Conservation (phyloP, 2,797 vertebrate genomes). For the Sebastes hopkinsi region DNA sequence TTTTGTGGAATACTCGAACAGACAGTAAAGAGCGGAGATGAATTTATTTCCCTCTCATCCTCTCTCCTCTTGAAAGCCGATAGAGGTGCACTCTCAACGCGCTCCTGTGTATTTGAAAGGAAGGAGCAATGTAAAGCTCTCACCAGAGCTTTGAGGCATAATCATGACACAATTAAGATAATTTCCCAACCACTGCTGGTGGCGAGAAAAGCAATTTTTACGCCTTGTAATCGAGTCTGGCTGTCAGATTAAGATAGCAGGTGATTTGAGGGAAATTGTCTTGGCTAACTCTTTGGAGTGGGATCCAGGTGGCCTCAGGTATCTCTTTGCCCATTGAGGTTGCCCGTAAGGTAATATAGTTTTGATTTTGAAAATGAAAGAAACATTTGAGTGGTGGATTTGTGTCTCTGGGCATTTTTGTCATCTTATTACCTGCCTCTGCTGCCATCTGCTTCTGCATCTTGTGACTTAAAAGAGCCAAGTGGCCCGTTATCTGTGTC, state of each 20-base stretch:
- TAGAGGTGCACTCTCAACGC: constrained; percentile 37
- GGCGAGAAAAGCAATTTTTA: constrained; percentile 89
- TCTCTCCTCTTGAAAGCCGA: constrained; percentile 44
- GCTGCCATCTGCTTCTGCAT: constrained; percentile 71
- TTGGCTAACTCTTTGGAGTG: constrained; percentile 82
- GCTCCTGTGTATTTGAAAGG: constrained; percentile 60
- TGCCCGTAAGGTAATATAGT: constrained; percentile 73
- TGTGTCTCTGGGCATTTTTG: constrained; percentile 79
- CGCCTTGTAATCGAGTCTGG: constrained; percentile 85
- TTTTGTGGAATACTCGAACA: constrained; percentile 38
- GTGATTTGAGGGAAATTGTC: constrained; percentile 87
- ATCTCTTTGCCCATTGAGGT: constrained; percentile 69
- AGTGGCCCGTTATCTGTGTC: constrained; percentile 60
- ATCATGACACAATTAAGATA: constrained; percentile 91
- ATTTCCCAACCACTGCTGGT: constrained; percentile 86
- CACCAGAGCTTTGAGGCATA: constrained; percentile 84
- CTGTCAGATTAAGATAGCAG: constrained; percentile 91
- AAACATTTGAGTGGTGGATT: constrained; percentile 76
- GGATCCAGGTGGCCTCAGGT: constrained; percentile 85
- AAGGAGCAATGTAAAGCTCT: constrained; percentile 71
- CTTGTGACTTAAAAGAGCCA: constrained; percentile 71
- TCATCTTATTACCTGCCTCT: constrained; percentile 75
- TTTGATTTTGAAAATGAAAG: constrained; percentile 82
- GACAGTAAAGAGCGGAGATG: constrained; percentile 33
- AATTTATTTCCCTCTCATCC: constrained; percentile 52